phyloP scores from a whole-genome alignment of 2,888 invertebrate genomes.

The Pyrochroa serraticornis region DNA sequence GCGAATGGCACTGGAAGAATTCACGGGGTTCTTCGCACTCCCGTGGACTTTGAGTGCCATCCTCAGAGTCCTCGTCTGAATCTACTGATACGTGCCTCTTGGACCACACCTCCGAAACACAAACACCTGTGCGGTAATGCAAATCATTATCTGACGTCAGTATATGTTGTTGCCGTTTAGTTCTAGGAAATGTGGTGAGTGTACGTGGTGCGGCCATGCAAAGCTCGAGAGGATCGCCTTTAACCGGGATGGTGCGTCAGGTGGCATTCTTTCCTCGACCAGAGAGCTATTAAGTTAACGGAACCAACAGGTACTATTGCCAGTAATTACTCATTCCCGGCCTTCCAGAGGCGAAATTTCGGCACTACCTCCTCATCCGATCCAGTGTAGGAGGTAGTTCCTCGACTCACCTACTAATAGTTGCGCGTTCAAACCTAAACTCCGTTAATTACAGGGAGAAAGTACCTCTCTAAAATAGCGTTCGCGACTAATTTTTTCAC shows the following conservation, averaged over 20 bases:
- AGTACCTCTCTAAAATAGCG: constrained; percentile 3
- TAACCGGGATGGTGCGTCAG: constrained; percentile 1
- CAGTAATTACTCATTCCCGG: constrained; percentile 2
- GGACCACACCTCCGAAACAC: neutral
- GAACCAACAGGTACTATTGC: constrained; percentile 29
- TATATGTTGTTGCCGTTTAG: constrained; percentile 31
- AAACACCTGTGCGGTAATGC: constrained; percentile 20
- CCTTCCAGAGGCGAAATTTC: too few species aligned
- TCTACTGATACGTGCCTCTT: constrained; percentile 1
- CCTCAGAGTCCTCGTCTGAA: constrained; percentile 54
- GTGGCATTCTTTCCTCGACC: constrained; percentile 17
- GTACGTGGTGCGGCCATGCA: constrained; percentile 21
- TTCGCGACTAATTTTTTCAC: neutral
- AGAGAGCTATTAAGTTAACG: constrained; percentile 26
- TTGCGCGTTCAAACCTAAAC: too few species aligned
- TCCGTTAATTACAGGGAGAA: too few species aligned
- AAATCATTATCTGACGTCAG: constrained; percentile 38
- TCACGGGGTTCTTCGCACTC: constrained; percentile 73
- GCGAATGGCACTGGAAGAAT: constrained; percentile 88
- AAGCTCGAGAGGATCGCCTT: constrained; percentile 4
- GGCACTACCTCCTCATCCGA: too few species aligned
- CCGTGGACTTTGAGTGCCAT: constrained; percentile 78
- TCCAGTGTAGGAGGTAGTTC: too few species aligned
- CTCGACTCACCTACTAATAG: too few species aligned
- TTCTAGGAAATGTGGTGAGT: constrained; percentile 36